A percentile compares a stretch with the other conserved stretches of the same genome.
Conservation (phyloP, 2,888 invertebrate species). For the Dicyrtoma fusca region DNA sequence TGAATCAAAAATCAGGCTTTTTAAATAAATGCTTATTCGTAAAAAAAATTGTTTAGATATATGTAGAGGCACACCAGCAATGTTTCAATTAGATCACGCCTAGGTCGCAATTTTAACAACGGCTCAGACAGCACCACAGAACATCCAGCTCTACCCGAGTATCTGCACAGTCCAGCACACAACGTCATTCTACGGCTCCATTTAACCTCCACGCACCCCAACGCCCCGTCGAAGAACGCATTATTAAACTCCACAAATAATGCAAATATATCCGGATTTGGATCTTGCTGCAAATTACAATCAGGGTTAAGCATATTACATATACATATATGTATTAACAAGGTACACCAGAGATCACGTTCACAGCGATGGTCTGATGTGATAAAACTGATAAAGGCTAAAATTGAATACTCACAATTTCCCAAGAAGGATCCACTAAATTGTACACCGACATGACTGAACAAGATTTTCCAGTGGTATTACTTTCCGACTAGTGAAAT, state of each 20-base stretch:
- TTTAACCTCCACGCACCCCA: constrained; percentile 79
- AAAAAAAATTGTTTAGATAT: not conserved
- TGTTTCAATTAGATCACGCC: constrained; percentile 95
- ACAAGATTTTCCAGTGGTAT: no score
- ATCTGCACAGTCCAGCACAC: constrained; percentile 76
- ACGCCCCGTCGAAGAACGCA: constrained; percentile 78
- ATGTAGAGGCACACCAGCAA: constrained; percentile 68
- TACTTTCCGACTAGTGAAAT: no score
- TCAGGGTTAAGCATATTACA: no score
- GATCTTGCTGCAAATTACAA: constrained; percentile 74
- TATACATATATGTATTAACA: no score
- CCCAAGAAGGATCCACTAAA: constrained; percentile 17
- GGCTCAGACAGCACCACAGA: constrained; percentile 87
- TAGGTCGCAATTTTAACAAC: constrained; percentile 83
- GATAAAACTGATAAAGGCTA: no score
- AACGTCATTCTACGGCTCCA: constrained; percentile 95
- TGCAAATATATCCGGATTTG: constrained; percentile 85
- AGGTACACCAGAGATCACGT: no score
- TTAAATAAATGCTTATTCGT: not conserved
- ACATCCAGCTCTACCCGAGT: constrained; percentile 75
- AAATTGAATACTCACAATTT: not conserved
- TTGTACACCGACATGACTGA: not conserved
- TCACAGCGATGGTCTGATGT: no score
- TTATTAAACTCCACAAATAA: constrained; percentile 85
- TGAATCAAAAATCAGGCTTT: not conserved